phyloP scores from a whole-genome alignment of 2,888 invertebrate species.

The Pogonocherus hispidulus region DNA sequence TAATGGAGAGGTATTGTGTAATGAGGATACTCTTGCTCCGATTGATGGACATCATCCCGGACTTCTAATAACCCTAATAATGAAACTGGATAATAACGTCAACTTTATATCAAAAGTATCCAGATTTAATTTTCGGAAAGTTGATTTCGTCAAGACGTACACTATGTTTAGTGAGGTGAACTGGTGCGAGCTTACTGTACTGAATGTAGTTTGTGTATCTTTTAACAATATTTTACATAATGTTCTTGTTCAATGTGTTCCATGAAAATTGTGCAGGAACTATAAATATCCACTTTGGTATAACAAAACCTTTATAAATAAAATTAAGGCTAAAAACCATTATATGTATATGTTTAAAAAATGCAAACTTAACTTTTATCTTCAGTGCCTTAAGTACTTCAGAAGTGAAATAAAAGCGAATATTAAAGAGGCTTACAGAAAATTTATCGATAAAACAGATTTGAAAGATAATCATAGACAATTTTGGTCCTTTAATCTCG shows the following conservation, averaged over 20 bases:
- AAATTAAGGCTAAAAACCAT: neutral
- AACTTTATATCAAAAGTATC: neutral
- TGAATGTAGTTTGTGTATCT: neutral
- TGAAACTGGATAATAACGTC: neutral
- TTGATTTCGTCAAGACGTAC: neutral
- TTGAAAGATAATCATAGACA: too few species aligned
- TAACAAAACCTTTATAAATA: too few species aligned
- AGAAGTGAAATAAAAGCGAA: too few species aligned
- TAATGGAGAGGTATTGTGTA: neutral
- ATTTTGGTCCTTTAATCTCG: too few species aligned
- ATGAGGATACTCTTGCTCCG: neutral
- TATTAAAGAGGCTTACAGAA: too few species aligned
- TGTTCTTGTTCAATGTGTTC: too few species aligned
- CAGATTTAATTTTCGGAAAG: neutral
- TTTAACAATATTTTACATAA: neutral
- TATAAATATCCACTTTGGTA: too few species aligned
- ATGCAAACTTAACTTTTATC: neutral
- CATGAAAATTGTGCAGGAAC: too few species aligned
- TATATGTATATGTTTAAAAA: neutral
- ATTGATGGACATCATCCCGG: neutral
- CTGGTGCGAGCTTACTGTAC: neutral
- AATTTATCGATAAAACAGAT: too few species aligned
- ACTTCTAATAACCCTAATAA: too few species aligned
- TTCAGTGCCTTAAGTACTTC: too few species aligned
- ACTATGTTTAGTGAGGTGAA: neutral